A percentile compares a stretch with the other conserved stretches of the same genome.
Evolutionary conservation across 2,113 vertebrate species (phyloP).

Genomic region (Ceyx margarethae): DNA sequence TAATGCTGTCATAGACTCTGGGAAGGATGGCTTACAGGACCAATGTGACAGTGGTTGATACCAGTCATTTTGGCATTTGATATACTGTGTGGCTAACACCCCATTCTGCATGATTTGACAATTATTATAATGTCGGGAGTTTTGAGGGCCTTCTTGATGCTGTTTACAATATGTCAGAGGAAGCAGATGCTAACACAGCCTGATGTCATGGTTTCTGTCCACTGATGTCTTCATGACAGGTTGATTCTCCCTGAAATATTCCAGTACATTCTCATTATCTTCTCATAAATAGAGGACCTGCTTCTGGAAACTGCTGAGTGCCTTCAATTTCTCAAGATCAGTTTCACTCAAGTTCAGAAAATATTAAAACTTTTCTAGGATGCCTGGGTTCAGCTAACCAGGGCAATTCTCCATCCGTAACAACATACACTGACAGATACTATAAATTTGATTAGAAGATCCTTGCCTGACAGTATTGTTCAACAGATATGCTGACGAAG

Average conservation of each 20-base stretch:
- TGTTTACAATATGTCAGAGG: neutral
- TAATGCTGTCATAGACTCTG: neutral
- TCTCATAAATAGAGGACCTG: neutral
- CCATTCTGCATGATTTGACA: neutral
- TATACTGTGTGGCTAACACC: neutral
- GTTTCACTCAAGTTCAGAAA: neutral
- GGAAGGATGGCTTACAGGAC: neutral
- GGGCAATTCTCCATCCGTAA: neutral
- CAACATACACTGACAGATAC: neutral
- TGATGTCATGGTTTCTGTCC: neutral
- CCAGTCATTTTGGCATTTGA: neutral
- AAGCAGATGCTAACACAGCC: neutral
- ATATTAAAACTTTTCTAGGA: neutral
- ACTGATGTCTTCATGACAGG: neutral
- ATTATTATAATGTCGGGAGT: neutral
- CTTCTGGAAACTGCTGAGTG: constrained; percentile 1
- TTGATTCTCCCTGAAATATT: constrained; percentile 29
- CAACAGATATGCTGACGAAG: neutral
- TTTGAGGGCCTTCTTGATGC: neutral
- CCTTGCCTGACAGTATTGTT: neutral
- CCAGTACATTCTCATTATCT: neutral
- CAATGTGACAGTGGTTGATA: neutral
- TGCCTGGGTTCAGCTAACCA: neutral
- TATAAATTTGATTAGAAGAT: neutral
- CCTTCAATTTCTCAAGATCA: neutral